Percentiles rank a stretch among this genome's conserved stretches.
phyloP scores from a whole-genome alignment of 2,113 vertebrate genomes.

The Grus americana region DNA sequence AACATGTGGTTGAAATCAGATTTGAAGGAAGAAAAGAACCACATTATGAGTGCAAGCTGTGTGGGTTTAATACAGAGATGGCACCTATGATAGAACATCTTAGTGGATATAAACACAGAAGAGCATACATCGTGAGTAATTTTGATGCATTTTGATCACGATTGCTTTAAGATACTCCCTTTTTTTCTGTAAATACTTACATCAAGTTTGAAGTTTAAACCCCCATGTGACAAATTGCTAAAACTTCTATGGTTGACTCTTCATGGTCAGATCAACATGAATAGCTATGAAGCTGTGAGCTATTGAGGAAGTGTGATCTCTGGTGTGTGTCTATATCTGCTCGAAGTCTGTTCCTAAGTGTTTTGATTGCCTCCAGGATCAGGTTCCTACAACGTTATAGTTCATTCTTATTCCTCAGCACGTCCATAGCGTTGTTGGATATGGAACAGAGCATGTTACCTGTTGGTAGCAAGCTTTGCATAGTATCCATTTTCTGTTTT shows the following conservation, averaged over 20 bases:
- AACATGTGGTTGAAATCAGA: slow-evolving; percentile 58
- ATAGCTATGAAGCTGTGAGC: background rate
- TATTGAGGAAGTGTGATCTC: background rate
- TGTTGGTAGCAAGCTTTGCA: background rate
- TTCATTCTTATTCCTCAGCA: background rate
- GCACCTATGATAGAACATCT: slow-evolving; percentile 66
- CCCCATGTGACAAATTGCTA: background rate
- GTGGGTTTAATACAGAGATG: slow-evolving; percentile 41
- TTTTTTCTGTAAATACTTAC: background rate
- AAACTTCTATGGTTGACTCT: background rate
- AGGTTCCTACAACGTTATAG: background rate
- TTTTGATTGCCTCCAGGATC: background rate
- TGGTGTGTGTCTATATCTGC: background rate
- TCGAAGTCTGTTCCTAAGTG: background rate
- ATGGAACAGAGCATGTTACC: background rate
- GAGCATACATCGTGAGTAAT: slow-evolving; percentile 53
- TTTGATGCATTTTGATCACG: background rate
- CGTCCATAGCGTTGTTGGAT: background rate
- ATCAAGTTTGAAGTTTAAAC: background rate
- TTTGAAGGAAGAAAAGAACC: slow-evolving; percentile 50
- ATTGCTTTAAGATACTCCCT: background rate
- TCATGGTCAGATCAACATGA: background rate
- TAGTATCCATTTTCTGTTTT: background rate
- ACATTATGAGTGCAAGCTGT: slow-evolving; percentile 47
- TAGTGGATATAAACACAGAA: slow-evolving; percentile 62